phyloP scores from a whole-genome alignment of 2,113 vertebrate genomes.

The Globicephala melas region DNA sequence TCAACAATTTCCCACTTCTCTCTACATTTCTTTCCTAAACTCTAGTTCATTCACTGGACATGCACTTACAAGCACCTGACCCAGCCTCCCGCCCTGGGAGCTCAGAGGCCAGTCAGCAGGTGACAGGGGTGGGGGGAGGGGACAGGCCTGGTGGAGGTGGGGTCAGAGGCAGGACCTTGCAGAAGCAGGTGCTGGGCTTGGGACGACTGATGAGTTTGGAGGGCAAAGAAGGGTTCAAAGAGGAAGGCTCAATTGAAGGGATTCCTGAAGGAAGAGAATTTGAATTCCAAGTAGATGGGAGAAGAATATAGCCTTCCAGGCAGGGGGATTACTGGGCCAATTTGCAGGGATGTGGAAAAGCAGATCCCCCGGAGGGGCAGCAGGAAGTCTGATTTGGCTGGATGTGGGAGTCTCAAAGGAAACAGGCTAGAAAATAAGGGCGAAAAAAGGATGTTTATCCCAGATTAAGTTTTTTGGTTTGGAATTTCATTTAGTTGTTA shows the following conservation, averaged over 20 bases:
- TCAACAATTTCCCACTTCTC: not conserved
- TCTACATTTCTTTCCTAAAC: not conserved
- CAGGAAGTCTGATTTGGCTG: not conserved
- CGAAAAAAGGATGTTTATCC: not conserved
- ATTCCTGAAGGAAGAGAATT: not conserved
- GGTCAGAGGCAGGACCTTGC: accelerated
- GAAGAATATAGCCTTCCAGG: not conserved
- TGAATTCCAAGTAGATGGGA: not conserved
- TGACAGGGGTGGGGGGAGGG: too few relatives aligned
- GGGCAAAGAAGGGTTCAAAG: not conserved
- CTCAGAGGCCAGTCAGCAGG: too few relatives aligned
- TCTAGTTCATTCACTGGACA: not conserved
- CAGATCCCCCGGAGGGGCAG: accelerated
- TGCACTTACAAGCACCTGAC: not conserved
- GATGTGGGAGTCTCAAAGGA: not conserved
- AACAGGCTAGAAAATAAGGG: not conserved
- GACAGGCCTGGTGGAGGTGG: accelerated
- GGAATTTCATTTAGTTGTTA: not conserved
- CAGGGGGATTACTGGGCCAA: not conserved
- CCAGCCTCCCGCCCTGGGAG: not conserved
- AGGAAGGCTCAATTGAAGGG: not conserved
- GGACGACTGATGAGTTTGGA: not conserved
- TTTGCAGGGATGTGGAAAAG: not conserved
- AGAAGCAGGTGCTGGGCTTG: accelerated
- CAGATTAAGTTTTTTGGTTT: not conserved